Conservation (phyloP, 2,113 vertebrate species). For the Cnemophilus loriae region DNA sequence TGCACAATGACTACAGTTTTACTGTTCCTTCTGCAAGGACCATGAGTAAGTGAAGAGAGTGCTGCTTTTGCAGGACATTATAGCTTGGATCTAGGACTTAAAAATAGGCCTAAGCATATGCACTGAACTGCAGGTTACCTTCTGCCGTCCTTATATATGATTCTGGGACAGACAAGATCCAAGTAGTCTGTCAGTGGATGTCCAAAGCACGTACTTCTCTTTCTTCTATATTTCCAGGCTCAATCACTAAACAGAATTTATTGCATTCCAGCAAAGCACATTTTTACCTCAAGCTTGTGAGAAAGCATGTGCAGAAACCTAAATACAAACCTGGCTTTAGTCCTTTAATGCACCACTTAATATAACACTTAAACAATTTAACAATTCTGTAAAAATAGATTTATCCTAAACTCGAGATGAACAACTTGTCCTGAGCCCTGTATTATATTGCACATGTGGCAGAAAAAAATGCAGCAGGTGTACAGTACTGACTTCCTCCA, state of each 20-base stretch:
- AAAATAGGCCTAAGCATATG: not conserved
- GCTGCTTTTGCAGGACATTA: not conserved
- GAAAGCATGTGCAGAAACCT: not conserved
- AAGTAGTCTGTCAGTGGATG: not conserved
- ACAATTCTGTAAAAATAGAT: not conserved
- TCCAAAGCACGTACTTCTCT: not conserved
- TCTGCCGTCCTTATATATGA: not conserved
- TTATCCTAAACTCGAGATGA: not conserved
- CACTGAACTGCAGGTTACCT: not conserved
- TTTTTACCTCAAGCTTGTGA: not conserved
- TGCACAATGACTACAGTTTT: not conserved
- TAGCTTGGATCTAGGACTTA: not conserved
- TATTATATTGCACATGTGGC: not conserved
- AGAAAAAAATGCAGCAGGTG: not conserved
- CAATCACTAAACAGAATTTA: not conserved
- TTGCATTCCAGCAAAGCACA: not conserved
- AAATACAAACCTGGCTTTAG: not conserved
- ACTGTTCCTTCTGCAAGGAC: not conserved
- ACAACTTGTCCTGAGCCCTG: not conserved
- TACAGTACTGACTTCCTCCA: not conserved
- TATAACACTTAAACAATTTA: not conserved
- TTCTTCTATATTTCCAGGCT: not conserved
- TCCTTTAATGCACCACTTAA: not conserved
- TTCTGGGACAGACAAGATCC: not conserved
- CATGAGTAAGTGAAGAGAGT: not conserved